Conservation (phyloP, 2,888 invertebrate species). For the Tenthredo mesomela region DNA sequence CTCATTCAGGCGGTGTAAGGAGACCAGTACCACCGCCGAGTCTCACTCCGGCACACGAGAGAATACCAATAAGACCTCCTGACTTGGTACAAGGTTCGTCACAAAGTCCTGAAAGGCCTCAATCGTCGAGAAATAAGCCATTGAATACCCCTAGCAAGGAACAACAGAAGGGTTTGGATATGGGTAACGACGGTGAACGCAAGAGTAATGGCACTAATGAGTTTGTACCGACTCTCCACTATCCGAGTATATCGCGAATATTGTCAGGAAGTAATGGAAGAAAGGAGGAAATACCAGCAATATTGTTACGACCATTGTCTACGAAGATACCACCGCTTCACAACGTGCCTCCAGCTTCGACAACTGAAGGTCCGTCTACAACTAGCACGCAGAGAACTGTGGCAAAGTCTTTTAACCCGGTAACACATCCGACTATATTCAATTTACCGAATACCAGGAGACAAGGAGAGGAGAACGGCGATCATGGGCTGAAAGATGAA, state of each 20-base stretch:
- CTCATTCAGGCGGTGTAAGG: slow-evolving; percentile 66
- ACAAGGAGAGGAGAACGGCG: slow-evolving; percentile 66
- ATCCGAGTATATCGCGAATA: slow-evolving; percentile 91
- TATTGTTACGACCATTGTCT: slow-evolving; percentile 80
- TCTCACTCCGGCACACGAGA: slow-evolving; percentile 89
- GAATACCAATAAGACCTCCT: slow-evolving; percentile 89
- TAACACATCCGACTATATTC: slow-evolving; percentile 74
- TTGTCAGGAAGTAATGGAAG: slow-evolving; percentile 92
- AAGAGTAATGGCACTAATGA: slow-evolving; percentile 79
- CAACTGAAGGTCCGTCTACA: slow-evolving; percentile 64
- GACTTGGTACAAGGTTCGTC: slow-evolving; percentile 77
- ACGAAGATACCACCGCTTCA: slow-evolving; percentile 72
- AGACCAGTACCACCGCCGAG: slow-evolving; percentile 92
- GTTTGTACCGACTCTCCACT: slow-evolving; percentile 86
- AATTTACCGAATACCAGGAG: slow-evolving; percentile 73
- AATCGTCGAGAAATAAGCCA: slow-evolving; percentile 68
- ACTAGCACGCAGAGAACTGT: slow-evolving; percentile 59
- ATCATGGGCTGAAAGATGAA: slow-evolving; percentile 65
- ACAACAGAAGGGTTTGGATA: slow-evolving; percentile 63
- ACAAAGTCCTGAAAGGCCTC: slow-evolving; percentile 66
- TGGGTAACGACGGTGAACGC: slow-evolving; percentile 63
- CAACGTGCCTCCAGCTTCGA: slow-evolving; percentile 78
- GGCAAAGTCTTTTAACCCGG: slow-evolving; percentile 60
- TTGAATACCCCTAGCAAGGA: slow-evolving; percentile 68
- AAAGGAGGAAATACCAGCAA: slow-evolving; percentile 90